Evolutionary conservation across 2,888 invertebrate genomes (phyloP).

Genomic region (Drosophila glabriapex): DNA sequence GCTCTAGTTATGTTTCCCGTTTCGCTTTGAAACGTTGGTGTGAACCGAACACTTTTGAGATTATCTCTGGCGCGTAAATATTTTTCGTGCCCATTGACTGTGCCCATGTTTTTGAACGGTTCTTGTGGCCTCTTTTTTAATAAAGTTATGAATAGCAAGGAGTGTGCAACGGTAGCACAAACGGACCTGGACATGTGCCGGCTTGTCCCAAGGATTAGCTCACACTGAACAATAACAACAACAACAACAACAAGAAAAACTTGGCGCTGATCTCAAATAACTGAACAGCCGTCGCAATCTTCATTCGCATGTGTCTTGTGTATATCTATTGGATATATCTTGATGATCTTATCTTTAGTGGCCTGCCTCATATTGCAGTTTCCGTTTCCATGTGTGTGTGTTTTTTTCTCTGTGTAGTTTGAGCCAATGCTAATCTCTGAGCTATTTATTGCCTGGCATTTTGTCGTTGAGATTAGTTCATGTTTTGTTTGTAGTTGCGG

Average conservation of each 20-base stretch:
- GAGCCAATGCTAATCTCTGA: constrained; percentile 32
- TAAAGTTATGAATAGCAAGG: constrained; percentile 66
- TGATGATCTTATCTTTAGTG: constrained; percentile 66
- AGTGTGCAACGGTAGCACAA: constrained; percentile 33
- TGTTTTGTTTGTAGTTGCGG: constrained; percentile 8
- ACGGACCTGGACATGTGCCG: constrained; percentile 26
- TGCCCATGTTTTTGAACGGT: constrained; percentile 62
- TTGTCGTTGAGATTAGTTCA: constrained; percentile 15
- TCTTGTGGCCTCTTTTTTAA: constrained; percentile 64
- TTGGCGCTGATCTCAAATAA: constrained; percentile 51
- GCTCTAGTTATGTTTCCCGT: constrained; percentile 56
- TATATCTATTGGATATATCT: constrained; percentile 52
- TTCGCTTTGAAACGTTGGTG: constrained; percentile 58
- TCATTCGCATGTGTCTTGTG: constrained; percentile 33
- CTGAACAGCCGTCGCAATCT: constrained; percentile 38
- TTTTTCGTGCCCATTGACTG: constrained; percentile 82
- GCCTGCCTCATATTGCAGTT: constrained; percentile 64
- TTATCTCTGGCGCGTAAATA: constrained; percentile 83
- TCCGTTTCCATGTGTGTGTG: constrained; percentile 27
- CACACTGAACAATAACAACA: constrained; percentile 33
- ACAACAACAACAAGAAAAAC: constrained; percentile 39
- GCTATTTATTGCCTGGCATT: constrained; percentile 4
- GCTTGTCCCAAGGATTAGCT: constrained; percentile 58
- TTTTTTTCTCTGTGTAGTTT: background rate
- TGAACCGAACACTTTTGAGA: constrained; percentile 80